Percentiles rank a stretch among this genome's conserved stretches.
phyloP scores from a whole-genome alignment of 2,888 invertebrate species.

The Zygaena filipendulae region DNA sequence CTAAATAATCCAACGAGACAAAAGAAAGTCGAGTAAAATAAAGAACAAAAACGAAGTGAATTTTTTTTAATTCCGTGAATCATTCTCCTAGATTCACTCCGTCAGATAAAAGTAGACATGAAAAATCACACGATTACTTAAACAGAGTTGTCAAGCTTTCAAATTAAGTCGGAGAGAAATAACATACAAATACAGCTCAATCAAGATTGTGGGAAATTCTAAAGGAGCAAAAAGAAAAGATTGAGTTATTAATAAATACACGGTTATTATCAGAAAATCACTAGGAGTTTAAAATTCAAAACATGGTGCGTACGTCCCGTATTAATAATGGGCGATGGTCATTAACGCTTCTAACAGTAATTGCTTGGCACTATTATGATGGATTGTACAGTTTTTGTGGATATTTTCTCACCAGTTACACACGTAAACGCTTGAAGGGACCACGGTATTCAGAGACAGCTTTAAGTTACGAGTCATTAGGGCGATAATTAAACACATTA shows the following conservation, averaged over 20 bases:
- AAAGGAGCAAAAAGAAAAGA: constrained; percentile 38
- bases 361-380: constrained; percentile 62
- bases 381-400: constrained; percentile 58
- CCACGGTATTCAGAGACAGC: too few species aligned
- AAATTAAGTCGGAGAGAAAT: constrained; percentile 56
- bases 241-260: constrained; percentile 62
- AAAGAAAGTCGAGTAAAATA: constrained; percentile 10
- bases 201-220: constrained; percentile 57
- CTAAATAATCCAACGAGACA: too few species aligned
- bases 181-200: constrained; percentile 55
- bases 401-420: constrained; percentile 46
- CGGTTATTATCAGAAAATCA: constrained; percentile 64
- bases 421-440: constrained; percentile 44
- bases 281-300: constrained; percentile 53
- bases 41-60: constrained; percentile 14
- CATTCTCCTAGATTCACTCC: too few species aligned
- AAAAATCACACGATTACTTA: constrained; percentile 53
- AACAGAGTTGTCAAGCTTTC: constrained; percentile 52
- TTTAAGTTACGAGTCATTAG: constrained; percentile 40
- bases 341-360: constrained; percentile 64
- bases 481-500: constrained; percentile 33
- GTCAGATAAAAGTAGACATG: constrained; percentile 39
- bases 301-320: constrained; percentile 54
- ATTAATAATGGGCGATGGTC: constrained; percentile 58
- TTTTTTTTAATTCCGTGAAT: constrained; percentile 31